These are phyloP conservation scores for Gastracanthus pulcherrimus DNA, from an alignment of 2,888 invertebrate species.

Conservation along the genomic window DNA sequence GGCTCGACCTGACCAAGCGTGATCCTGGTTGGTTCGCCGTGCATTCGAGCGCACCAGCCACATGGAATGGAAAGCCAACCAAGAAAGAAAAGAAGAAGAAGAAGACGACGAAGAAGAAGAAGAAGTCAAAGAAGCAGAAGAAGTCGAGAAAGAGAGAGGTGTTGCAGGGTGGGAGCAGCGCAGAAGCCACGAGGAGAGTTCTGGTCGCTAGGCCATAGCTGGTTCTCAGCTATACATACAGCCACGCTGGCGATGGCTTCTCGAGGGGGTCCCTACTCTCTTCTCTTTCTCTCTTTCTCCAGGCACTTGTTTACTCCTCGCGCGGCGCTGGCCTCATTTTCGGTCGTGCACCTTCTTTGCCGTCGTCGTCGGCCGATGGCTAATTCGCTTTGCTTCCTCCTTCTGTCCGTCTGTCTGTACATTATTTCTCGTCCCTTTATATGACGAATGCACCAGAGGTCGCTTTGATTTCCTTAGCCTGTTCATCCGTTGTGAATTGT, in stretches of 20 bases:
- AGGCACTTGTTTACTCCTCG: constrained; percentile 73
- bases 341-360: constrained; percentile 73
- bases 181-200: neutral
- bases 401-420: constrained; percentile 49
- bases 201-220: neutral
- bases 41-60: neutral
- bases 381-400: constrained; percentile 73
- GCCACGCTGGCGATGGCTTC: constrained; percentile 10
- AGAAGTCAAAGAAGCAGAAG: neutral
- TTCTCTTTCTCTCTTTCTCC: constrained; percentile 55
- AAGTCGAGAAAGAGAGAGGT: constrained; percentile 30
- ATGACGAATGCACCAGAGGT: neutral
- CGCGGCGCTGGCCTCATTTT: constrained; percentile 72
- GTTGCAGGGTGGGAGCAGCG: neutral
- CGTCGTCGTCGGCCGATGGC: constrained; percentile 54
- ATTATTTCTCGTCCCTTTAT: neutral
- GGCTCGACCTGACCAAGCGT: neutral
- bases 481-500: neutral
- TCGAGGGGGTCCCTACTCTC: constrained; percentile 44
- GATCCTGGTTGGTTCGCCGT: constrained; percentile 9
- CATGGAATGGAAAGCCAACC: neutral
- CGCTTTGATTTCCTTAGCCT: neutral
- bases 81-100: neutral
- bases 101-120: neutral
- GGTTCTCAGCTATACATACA: no score